A percentile compares a stretch with the other conserved stretches of the same genome.
These are phyloP conservation scores for Scomber japonicus DNA, from an alignment of 2,113 vertebrate species.

Conservation along the genomic window DNA sequence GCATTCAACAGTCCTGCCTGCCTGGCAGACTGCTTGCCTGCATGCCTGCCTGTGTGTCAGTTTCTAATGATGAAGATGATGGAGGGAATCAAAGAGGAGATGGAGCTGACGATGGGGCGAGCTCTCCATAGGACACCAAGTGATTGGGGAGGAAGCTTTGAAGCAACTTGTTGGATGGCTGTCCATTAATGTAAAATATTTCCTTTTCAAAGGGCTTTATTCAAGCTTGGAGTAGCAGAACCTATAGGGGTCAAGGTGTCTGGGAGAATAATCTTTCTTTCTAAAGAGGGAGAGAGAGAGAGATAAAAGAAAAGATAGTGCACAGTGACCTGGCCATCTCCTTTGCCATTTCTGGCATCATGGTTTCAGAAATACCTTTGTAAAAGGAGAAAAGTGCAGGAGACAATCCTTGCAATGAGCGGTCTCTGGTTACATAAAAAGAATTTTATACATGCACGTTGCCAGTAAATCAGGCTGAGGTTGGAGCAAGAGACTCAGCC, in stretches of 20 bases:
- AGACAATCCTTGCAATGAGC: slow-evolving; percentile 26
- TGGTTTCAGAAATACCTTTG: slow-evolving; percentile 27
- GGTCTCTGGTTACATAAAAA: slow-evolving; percentile 44
- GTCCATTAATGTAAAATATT: slow-evolving; percentile 88
- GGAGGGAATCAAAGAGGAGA: slow-evolving; percentile 85
- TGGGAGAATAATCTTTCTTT: slow-evolving; percentile 73
- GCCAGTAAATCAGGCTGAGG: slow-evolving; percentile 26
- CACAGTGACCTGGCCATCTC: slow-evolving; percentile 59
- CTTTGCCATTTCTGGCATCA: slow-evolving; percentile 36
- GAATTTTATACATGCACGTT: slow-evolving; percentile 1
- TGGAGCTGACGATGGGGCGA: slow-evolving; percentile 73
- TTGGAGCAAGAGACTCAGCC: slow-evolving; percentile 1
- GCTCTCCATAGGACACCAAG: slow-evolving; percentile 82
- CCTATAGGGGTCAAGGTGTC: slow-evolving; percentile 80
- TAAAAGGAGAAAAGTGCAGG: slow-evolving; percentile 22
- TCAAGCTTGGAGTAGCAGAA: slow-evolving; percentile 74
- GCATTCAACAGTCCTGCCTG: slow-evolving; percentile 70
- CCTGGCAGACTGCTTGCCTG: slow-evolving; percentile 66
- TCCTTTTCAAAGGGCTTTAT: slow-evolving; percentile 85
- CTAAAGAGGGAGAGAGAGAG: slow-evolving; percentile 47
- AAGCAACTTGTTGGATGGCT: slow-evolving; percentile 86
- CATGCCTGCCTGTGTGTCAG: slow-evolving; percentile 72
- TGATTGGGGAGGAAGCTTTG: slow-evolving; percentile 84
- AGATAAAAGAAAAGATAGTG: slow-evolving; percentile 47
- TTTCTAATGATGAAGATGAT: slow-evolving; percentile 86